These are phyloP conservation scores for Stercorarius parasiticus DNA, from an alignment of 2,113 vertebrate species.

Conservation along the genomic window DNA sequence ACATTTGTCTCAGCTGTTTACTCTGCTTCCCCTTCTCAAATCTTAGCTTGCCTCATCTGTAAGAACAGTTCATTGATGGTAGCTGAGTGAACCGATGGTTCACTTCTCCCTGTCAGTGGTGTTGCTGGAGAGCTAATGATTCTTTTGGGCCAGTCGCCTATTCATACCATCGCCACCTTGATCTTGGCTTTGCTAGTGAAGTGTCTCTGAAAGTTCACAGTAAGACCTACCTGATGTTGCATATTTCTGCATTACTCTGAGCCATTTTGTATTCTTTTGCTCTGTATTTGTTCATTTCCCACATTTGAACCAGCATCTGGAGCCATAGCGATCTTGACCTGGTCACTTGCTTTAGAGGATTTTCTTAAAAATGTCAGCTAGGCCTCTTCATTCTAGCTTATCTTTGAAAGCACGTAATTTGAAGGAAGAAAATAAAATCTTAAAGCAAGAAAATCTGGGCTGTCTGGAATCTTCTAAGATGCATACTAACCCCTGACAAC, in stretches of 20 bases:
- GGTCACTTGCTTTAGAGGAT: background rate
- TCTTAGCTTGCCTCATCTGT: background rate
- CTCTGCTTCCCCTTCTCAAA: background rate
- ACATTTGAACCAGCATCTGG: background rate
- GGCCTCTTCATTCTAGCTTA: background rate
- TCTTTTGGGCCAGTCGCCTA: background rate
- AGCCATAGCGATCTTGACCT: background rate
- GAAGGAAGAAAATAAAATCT: background rate
- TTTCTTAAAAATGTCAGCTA: background rate
- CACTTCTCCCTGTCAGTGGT: background rate
- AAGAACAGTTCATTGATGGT: background rate
- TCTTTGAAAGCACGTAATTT: background rate
- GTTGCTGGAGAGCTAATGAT: background rate
- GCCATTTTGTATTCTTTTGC: background rate
- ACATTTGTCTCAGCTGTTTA: background rate
- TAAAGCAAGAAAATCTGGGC: background rate
- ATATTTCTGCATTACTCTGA: background rate
- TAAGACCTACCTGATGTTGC: background rate
- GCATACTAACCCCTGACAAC: background rate
- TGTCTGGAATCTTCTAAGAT: background rate
- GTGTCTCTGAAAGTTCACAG: background rate
- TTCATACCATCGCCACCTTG: rapidly evolving
- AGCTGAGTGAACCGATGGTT: background rate
- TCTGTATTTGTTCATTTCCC: background rate
- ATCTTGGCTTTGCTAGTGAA: background rate